Conservation (phyloP, 2,797 vertebrate genomes). For the Mionectes olivaceus region DNA sequence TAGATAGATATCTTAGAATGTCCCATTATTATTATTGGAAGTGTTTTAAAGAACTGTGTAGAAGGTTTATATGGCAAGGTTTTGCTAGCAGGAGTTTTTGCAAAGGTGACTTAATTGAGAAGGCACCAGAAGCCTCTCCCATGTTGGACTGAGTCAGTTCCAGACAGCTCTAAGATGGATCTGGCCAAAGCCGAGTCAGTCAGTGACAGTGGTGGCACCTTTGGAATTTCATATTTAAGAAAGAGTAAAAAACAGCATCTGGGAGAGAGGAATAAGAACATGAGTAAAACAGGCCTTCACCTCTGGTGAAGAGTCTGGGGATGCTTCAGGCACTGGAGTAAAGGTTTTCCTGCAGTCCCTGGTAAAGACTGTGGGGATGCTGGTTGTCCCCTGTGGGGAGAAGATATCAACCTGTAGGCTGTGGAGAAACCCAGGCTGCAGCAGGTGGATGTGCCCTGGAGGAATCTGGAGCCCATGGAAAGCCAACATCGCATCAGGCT, state of each 20-base stretch:
- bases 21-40: neutral
- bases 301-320: rapidly evolving
- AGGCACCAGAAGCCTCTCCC: neutral
- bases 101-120: neutral
- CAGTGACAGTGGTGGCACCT: neutral
- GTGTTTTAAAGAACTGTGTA: neutral
- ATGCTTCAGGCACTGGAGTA: neutral
- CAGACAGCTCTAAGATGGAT: neutral
- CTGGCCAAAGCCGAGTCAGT: neutral
- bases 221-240: neutral
- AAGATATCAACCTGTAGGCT: neutral
- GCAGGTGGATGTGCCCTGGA: neutral
- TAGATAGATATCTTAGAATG: neutral
- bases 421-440: neutral
- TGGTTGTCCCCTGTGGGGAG: neutral
- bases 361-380: neutral
- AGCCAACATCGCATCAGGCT: neutral
- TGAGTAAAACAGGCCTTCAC: neutral
- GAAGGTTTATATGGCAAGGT: neutral
- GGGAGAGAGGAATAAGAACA: neutral
- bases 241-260: neutral
- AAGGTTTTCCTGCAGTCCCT: rapidly evolving
- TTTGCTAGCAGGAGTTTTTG: neutral
- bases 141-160: neutral
- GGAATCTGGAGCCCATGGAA: neutral